Evolutionary conservation across 2,113 vertebrate genomes (phyloP).

Genomic region (Saguinus midas): DNA sequence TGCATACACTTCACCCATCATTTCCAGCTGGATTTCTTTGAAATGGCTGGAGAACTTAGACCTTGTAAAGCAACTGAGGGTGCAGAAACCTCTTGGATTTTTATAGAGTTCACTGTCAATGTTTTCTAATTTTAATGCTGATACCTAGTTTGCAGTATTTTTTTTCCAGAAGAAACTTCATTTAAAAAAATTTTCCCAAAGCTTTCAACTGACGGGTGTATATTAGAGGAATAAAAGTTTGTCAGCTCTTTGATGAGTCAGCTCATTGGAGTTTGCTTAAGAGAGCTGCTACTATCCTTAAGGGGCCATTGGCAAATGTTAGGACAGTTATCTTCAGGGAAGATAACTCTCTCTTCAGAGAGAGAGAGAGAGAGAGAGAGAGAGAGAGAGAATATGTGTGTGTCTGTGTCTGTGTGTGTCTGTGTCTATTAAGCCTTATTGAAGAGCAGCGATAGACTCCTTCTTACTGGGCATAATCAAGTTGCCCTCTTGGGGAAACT

Average conservation of each 20-base stretch:
- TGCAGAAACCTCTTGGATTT: background rate
- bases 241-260: background rate
- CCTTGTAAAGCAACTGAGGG: background rate
- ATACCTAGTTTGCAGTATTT: background rate
- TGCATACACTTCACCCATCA: background rate
- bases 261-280: background rate
- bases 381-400: too few relatives aligned
- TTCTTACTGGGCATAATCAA: background rate
- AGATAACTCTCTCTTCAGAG: too few relatives aligned
- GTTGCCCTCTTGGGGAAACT: background rate
- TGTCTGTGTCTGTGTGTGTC: too few relatives aligned
- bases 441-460: background rate
- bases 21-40: background rate
- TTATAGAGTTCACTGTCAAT: background rate
- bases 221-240: background rate
- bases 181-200: background rate
- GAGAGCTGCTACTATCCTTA: background rate
- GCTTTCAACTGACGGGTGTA: background rate
- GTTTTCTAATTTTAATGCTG: background rate
- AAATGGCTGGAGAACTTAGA: background rate
- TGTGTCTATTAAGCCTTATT: background rate
- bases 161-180: background rate
- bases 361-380: too few relatives aligned
- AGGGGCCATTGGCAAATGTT: background rate
- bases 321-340: background rate